Percentiles rank a stretch among this genome's conserved stretches.
Conservation (phyloP, 2,113 vertebrate genomes). For the Cercocebus atys region DNA sequence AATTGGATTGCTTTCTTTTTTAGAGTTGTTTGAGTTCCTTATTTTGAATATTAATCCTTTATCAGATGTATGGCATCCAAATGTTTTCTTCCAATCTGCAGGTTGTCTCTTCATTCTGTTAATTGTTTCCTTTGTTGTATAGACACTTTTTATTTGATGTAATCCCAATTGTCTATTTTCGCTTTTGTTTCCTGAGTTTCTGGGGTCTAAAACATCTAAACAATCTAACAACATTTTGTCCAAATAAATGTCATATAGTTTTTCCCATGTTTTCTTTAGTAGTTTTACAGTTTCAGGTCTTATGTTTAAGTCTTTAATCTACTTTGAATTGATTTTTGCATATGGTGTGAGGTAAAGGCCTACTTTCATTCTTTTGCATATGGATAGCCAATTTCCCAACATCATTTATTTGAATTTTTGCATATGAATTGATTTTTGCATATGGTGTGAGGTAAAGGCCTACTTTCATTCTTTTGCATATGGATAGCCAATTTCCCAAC, state of each 20-base stretch:
- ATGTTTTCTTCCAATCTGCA: neutral
- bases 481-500: neutral
- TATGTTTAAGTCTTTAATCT: neutral
- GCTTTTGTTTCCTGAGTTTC: neutral
- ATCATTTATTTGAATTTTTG: neutral
- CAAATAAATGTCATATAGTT: neutral
- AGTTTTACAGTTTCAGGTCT: neutral
- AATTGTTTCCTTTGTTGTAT: neutral
- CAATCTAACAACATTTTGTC: neutral
- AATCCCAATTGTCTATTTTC: neutral
- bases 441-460: neutral
- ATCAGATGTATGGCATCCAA: neutral
- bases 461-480: neutral
- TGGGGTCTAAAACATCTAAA: neutral
- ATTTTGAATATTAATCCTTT: neutral
- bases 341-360: neutral
- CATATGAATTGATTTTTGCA: neutral
- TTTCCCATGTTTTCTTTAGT: neutral
- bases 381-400: neutral
- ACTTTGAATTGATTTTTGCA: neutral
- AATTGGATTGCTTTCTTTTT: neutral
- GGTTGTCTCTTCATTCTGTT: neutral
- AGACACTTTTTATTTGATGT: neutral
- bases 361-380: neutral
- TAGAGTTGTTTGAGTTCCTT: neutral